Base-by-base conservation (phyloP, 2,888 invertebrate species). In the Plusia festucae region DNA sequence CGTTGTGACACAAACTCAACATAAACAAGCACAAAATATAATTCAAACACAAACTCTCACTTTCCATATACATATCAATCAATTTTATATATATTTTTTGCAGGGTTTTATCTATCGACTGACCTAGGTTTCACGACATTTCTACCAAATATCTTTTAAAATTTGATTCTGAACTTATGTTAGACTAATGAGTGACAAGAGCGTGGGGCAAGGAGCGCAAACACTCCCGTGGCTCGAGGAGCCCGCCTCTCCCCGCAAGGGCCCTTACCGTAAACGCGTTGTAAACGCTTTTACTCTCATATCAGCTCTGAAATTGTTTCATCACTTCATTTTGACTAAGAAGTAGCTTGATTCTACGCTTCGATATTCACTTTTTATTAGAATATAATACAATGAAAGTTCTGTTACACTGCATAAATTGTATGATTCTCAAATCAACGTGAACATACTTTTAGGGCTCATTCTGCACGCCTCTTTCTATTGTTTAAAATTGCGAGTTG, bases 181-280 rank as follows among this genome's bases (percentile, higher is more conserved):
- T 49, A 78, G 65, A 71, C 69, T 82, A 82, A 82, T 81, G 70
- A 82, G 69, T 66, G 61, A 56, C 69, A 69, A 71, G 74, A 73
- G 68, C 67, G 68, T 68, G 70, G 75, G 60, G 78, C 76, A 82
- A 80, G 83, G 76, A 82, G 80, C 70, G 76, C 82, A 86, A 88
- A 88, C 88, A 88, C 89, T 90, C 75, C 32, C 65, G 59, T 53
- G 62, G 65, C 66, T 78, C 73, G 68, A 82, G 80, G 78, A 81
- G 71, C 73, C 76, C 77, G 73, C 75, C 81, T 75, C 82, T 78
- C 68, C 63, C 68, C 69, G 59, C 53, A 76, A 85, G 90, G 71
- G 79, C 82, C 63, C 90, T 90, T 72, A 76, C 82, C 73, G 68
- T 87, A 88, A 89, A 85, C 85, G 86, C 79, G n/a, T n/a, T n/a